phyloP scores from a whole-genome alignment of 2,888 invertebrate species.

The Aleiodes leptofemur region DNA sequence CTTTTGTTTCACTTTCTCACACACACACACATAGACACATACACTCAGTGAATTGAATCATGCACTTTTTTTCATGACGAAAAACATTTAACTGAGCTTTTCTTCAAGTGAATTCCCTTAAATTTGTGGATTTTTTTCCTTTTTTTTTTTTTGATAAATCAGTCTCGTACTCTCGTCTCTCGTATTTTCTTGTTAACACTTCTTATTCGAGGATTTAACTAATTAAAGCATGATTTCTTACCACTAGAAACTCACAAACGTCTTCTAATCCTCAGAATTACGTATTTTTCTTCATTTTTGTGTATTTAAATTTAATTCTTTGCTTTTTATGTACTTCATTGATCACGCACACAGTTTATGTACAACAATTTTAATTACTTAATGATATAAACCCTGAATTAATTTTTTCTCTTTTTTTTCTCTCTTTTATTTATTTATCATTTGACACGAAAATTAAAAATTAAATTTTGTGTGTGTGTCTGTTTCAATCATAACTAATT shows the following conservation, averaged over 20 bases:
- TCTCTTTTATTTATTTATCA: neutral
- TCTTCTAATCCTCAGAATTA: neutral
- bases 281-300: neutral
- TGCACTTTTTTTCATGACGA: neutral
- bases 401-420: neutral
- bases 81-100: neutral
- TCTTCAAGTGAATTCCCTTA: neutral
- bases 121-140: neutral
- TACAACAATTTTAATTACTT: constrained; percentile 10
- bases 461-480: constrained; percentile 27
- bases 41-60: no score
- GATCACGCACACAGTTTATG: neutral
- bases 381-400: neutral
- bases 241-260: constrained; percentile 16
- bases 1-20: no score
- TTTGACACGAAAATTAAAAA: constrained; percentile 22
- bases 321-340: neutral
- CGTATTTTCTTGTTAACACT: neutral
- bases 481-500: constrained; percentile 20
- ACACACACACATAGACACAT: no score
- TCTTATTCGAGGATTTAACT: neutral
- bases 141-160: neutral
- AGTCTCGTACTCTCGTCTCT: constrained; percentile 24
- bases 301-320: no score
- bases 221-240: neutral